phyloP scores from a whole-genome alignment of 2,113 vertebrate species.

The Cyanoramphus novaezelandiae region DNA sequence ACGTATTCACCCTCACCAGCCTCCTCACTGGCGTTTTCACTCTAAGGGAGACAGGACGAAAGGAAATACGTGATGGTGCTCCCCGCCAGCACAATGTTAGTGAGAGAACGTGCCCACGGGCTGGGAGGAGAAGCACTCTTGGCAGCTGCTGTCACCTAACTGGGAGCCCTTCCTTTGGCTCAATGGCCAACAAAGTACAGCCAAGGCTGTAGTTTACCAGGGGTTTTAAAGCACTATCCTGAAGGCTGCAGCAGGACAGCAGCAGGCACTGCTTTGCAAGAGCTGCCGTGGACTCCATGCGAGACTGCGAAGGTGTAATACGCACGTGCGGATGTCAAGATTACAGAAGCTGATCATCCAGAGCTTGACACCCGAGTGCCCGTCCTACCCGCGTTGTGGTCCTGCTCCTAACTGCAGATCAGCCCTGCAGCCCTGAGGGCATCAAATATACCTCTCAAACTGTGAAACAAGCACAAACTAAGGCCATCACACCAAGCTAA shows the following conservation, averaged over 20 bases:
- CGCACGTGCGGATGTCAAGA: rapidly evolving
- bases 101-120: background rate
- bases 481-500: background rate
- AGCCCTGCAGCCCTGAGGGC: background rate
- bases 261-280: background rate
- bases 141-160: background rate
- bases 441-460: background rate
- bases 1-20: conserved; percentile 95
- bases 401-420: background rate
- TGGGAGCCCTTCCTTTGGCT: background rate
- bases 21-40: conserved; percentile 88
- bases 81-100: background rate
- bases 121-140: background rate
- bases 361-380: background rate
- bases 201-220: background rate
- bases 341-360: background rate
- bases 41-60: conserved; percentile 86
- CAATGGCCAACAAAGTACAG: background rate
- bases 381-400: background rate
- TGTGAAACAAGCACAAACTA: background rate
- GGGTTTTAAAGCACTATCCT: background rate
- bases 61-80: conserved; percentile 58
- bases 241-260: background rate
- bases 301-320: background rate
- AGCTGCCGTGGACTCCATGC: background rate